Conservation (phyloP, 2,888 invertebrate genomes). For the Epistrophe eligans region DNA sequence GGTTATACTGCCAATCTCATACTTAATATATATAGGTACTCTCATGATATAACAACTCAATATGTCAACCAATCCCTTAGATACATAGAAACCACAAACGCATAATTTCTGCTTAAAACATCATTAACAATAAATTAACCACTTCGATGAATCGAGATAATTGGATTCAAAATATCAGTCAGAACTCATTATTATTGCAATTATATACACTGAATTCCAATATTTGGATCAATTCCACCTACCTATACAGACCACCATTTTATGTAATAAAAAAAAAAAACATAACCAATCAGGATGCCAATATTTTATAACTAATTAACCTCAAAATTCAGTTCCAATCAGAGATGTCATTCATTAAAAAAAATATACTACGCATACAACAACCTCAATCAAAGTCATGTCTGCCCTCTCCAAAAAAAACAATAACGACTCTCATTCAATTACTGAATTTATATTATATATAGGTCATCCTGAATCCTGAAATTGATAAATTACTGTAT, state of each 20-base stretch:
- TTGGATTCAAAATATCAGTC: conserved; percentile 51
- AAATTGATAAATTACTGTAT: conserved; percentile 51
- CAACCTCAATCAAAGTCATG: not conserved
- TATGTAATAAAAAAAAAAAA: not conserved
- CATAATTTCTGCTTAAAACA: conserved; percentile 35
- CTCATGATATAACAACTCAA: conserved; percentile 1
- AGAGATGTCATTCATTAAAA: conserved; percentile 49
- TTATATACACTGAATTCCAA: conserved; percentile 9
- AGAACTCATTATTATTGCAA: conserved; percentile 20
- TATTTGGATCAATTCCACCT: conserved; percentile 1
- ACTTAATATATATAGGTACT: not conserved
- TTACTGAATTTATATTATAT: conserved; percentile 35
- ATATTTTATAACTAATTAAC: conserved; percentile 68
- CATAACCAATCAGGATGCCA: conserved; percentile 27
- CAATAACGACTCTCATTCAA: conserved; percentile 46
- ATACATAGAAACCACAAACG: conserved; percentile 33
- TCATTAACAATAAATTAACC: conserved; percentile 59
- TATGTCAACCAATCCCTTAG: not conserved
- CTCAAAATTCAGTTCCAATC: conserved; percentile 64
- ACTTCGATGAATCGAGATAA: conserved; percentile 61
- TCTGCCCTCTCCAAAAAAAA: not conserved
- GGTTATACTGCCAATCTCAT: not conserved
- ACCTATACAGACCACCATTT: not conserved
- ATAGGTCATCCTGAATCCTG: conserved; percentile 54
- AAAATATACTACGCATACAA: not conserved